These are phyloP conservation scores for Sebastes matsubarae DNA, from an alignment of 2,797 vertebrate species.

Conservation along the genomic window DNA sequence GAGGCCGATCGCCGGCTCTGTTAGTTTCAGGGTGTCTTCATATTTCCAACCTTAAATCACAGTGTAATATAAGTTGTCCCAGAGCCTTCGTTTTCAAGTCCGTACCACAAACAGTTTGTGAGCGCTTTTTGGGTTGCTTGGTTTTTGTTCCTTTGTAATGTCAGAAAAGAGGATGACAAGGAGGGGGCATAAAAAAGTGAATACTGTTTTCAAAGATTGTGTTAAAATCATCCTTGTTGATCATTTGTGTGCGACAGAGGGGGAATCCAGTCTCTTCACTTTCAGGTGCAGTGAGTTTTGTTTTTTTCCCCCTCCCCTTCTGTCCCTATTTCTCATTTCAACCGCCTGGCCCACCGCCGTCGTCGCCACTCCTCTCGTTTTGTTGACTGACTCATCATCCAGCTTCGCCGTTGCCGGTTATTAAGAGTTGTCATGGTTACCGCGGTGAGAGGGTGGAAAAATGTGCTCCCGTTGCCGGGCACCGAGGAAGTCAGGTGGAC, in stretches of 20 bases:
- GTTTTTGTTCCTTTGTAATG: conserved; percentile 71
- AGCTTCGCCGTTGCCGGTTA: conserved; percentile 69
- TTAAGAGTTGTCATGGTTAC: conserved; percentile 80
- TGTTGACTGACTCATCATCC: conserved; percentile 80
- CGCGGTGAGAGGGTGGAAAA: conserved; percentile 81
- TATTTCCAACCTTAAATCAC: conserved; percentile 59
- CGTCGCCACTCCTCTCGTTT: conserved; percentile 55
- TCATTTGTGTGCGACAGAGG: conserved; percentile 61
- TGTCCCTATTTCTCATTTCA: conserved; percentile 49
- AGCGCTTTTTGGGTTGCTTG: conserved; percentile 36
- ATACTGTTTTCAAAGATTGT: conserved; percentile 76
- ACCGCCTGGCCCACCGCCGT: conserved; percentile 28
- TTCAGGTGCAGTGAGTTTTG: conserved; percentile 28
- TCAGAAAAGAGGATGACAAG: conserved; percentile 47
- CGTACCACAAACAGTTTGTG: conserved; percentile 7
- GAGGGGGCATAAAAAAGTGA: conserved; percentile 39
- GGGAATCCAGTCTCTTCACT: conserved; percentile 52
- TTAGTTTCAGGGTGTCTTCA: conserved; percentile 31
- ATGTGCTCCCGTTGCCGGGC: conserved; percentile 85
- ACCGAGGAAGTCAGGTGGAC: conserved; percentile 83
- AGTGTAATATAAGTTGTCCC: conserved; percentile 30
- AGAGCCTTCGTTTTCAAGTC: conserved; percentile 28
- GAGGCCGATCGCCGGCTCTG: conserved; percentile 16
- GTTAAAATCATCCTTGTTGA: conserved; percentile 75
- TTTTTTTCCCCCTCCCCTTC: neutral